Conservation (phyloP, 2,113 vertebrate species). For the Orthonyx spaldingii region DNA sequence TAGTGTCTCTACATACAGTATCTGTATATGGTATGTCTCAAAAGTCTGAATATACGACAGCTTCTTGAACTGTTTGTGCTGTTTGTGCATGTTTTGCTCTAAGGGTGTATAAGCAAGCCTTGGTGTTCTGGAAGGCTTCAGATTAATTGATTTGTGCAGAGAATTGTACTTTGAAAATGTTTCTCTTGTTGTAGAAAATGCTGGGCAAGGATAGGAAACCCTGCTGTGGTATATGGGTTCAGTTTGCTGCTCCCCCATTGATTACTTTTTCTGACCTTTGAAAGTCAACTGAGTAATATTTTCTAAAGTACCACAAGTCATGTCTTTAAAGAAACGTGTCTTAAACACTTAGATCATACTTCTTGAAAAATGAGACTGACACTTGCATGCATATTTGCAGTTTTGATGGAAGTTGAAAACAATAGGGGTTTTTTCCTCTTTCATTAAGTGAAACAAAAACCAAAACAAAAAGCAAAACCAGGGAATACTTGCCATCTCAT, state of each 20-base stretch:
- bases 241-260: background rate
- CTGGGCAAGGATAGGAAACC: conserved; percentile 5
- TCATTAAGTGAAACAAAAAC: background rate
- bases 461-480: background rate
- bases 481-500: background rate
- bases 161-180: background rate
- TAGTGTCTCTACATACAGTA: background rate
- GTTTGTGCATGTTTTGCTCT: background rate
- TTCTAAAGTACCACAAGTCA: conserved; percentile 33
- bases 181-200: background rate
- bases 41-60: background rate
- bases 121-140: background rate
- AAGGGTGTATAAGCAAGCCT: background rate
- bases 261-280: conserved; percentile 39
- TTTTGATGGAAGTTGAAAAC: background rate
- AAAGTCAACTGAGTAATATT: conserved; percentile 18
- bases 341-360: background rate
- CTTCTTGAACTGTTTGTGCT: background rate
- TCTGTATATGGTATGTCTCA: background rate
- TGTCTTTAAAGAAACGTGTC: background rate
- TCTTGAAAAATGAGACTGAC: background rate
- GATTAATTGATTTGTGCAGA: background rate
- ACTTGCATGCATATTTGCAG: background rate
- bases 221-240: conserved; percentile 22
- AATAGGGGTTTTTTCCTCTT: background rate